Percentiles rank a stretch among this genome's conserved stretches.
Conservation (phyloP, 2,888 invertebrate species). For the Cosmorhoe ocellata region DNA sequence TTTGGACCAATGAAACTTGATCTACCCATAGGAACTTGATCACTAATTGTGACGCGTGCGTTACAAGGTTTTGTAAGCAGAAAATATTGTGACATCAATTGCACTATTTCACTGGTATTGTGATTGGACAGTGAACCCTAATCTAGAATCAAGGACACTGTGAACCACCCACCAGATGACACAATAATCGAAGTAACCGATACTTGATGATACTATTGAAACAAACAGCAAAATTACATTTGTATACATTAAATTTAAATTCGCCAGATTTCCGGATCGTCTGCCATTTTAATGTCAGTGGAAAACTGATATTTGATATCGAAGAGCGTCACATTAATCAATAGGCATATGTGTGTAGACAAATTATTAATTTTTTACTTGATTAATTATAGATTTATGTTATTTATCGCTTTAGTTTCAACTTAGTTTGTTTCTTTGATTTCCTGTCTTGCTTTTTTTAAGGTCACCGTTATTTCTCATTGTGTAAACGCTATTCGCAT, state of each 20-base stretch:
- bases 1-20: too few relatives aligned
- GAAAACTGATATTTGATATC: slow-evolving; percentile 14
- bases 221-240: slow-evolving; percentile 16
- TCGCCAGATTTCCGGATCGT: slow-evolving; percentile 26
- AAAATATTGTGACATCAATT: too few relatives aligned
- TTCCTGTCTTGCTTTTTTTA: background rate
- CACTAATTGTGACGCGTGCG: too few relatives aligned
- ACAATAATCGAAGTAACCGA: slow-evolving; percentile 24
- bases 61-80: too few relatives aligned
- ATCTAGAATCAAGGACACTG: slow-evolving; percentile 24
- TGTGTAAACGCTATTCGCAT: too few relatives aligned
- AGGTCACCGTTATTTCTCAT: too few relatives aligned
- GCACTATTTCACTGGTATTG: too few relatives aligned
- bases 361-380: slow-evolving; percentile 18
- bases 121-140: background rate
- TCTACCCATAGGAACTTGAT: too few relatives aligned
- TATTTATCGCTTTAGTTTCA: slow-evolving; percentile 10
- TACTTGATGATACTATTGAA: slow-evolving; percentile 17
- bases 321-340: slow-evolving; percentile 14
- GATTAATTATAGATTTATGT: slow-evolving; percentile 14
- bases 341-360: slow-evolving; percentile 4
- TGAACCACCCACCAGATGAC: slow-evolving; percentile 32
- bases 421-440: slow-evolving; percentile 3
- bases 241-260: slow-evolving; percentile 9
- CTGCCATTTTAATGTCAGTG: slow-evolving; percentile 18